These are phyloP conservation scores for Phengaris alcon DNA, from an alignment of 2,888 invertebrate genomes.

Conservation along the genomic window DNA sequence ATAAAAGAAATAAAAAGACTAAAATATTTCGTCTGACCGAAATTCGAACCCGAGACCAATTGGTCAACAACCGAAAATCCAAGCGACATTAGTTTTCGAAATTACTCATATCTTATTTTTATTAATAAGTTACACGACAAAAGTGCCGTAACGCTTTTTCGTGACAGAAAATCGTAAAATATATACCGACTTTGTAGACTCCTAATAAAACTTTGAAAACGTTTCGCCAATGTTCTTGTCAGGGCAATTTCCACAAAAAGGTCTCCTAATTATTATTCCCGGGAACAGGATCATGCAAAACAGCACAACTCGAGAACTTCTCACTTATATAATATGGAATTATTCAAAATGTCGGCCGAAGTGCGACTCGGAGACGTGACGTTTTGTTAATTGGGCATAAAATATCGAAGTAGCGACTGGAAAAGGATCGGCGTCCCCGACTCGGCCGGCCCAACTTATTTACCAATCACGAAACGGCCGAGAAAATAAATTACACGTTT, in stretches of 20 bases:
- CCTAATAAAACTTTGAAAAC: not conserved
- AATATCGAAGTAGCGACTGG: conserved; percentile 36
- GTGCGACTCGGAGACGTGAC: conserved; percentile 39
- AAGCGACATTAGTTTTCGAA: too few species aligned
- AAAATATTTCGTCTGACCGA: too few species aligned
- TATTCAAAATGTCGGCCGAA: conserved; percentile 50
- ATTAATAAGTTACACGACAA: too few species aligned
- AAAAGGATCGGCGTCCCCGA: conserved; percentile 28
- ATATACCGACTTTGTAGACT: not conserved
- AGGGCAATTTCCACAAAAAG: conserved; percentile 6
- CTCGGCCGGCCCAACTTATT: conserved; percentile 17
- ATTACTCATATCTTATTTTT: too few species aligned
- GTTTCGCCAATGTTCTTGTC: not conserved
- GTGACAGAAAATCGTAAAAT: not conserved
- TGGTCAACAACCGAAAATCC: too few species aligned
- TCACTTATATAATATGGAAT: conserved; percentile 59
- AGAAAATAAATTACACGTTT: conserved; percentile 27
- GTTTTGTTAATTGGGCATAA: conserved; percentile 38
- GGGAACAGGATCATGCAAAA: conserved; percentile 51
- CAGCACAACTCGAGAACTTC: conserved; percentile 44
- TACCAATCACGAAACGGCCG: conserved; percentile 17
- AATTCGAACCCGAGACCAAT: too few species aligned
- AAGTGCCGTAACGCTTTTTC: too few species aligned
- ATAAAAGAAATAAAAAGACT: too few species aligned
- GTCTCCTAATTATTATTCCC: conserved; percentile 43